Base-by-base conservation (phyloP, 2,888 invertebrate genomes). In the Parthenolecanium corni region DNA sequence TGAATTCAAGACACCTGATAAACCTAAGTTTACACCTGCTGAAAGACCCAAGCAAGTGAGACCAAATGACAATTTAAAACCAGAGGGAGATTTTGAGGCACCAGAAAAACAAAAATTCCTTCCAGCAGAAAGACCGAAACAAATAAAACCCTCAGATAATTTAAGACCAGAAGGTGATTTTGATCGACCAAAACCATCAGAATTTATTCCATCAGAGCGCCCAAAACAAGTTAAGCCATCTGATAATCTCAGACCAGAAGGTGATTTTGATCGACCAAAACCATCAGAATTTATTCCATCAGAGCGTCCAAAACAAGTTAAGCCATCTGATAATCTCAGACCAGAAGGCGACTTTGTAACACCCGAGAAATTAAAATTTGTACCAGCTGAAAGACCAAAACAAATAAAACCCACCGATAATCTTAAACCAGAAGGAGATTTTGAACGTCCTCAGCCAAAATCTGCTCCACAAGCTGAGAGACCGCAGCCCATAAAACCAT, bases 161-260 rank as follows among this genome's bases (percentile, higher is more conserved):
- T 72, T 83, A 0, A 75, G 73, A 56, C 77, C 80, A 0, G 84
- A 82, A 70, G 83, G 83, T 1, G 79, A 81, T 0, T 80, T 81
- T 66, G 76, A 77, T 57, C 71, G 73, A 63, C 73, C 74, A 0
- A 72, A 71, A 62, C 69, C 70, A 31, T 79, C 80, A 66, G 71
- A 74, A 64, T 74, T 74, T 71, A 68, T 70, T 0, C 76, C 76
- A 1, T 76, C 74, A 14, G 80, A 81, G 67, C 71, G 72, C 14
- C 82, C 79, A 0, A 75, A 75, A 52, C 69, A 63, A 66, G 64
- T 65, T 82, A 82, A 70, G 82, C 79, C 67, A 64, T 53, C 3
- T 56, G 65, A 3, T 52, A 65, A 54, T 70, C 68, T 77, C 0
- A 67, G 65, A 52, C 72, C 71, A 12, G 80, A 81, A 68, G 67